Evolutionary conservation across 1,140 invertebrate genomes (phyloP).

Genomic region (Microplitis demolitor): DNA sequence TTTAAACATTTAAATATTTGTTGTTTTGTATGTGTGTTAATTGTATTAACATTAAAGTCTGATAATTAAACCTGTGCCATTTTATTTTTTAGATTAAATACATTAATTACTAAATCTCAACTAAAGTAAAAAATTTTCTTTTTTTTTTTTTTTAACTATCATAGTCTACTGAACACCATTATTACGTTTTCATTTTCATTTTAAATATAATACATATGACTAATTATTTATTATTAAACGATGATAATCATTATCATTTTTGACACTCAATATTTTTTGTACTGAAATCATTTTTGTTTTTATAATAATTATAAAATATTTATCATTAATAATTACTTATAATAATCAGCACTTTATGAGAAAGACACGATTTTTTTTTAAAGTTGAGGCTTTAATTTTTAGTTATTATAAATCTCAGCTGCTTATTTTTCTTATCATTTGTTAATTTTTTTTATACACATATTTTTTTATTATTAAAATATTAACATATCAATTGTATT

Average conservation of each 20-base stretch:
- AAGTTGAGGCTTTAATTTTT: background rate
- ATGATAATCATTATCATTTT: background rate
- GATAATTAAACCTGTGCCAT: constrained; percentile 27
- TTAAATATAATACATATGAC: constrained; percentile 4
- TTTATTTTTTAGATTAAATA: constrained; percentile 29
- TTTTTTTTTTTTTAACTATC: constrained; percentile 24
- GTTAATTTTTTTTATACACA: constrained; percentile 32
- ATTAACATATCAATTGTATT: constrained; percentile 49
- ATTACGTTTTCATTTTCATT: constrained; percentile 29
- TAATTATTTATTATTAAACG: background rate
- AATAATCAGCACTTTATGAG: background rate
- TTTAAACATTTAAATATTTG: background rate
- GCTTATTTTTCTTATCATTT: constrained; percentile 8
- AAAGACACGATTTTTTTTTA: background rate
- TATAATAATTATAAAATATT: background rate
- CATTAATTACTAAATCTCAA: constrained; percentile 39
- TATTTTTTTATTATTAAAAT: constrained; percentile 49
- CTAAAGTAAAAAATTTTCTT: constrained; percentile 43
- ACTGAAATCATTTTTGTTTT: constrained; percentile 6
- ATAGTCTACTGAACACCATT: constrained; percentile 45
- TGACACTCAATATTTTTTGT: constrained; percentile 6
- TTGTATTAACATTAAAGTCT: background rate
- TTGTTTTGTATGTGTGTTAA: background rate
- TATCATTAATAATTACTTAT: background rate
- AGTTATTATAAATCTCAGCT: background rate